Percentiles rank a stretch among this genome's conserved stretches.
phyloP scores from a whole-genome alignment of 2,113 vertebrate species.

The Pandion haliaetus region DNA sequence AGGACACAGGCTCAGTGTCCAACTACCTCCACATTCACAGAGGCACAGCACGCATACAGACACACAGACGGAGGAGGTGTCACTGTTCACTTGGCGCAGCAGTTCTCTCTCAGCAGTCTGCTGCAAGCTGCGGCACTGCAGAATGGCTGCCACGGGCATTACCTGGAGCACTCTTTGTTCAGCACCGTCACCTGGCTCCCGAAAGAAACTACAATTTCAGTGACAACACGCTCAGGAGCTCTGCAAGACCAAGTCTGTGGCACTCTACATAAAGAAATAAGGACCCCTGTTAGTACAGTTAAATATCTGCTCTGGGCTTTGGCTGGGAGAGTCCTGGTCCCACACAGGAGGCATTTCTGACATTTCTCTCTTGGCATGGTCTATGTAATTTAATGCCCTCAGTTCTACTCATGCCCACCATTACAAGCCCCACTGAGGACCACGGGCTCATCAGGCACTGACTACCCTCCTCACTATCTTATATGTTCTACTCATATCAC shows the following conservation, averaged over 20 bases:
- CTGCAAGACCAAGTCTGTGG: not conserved
- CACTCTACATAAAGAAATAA: not conserved
- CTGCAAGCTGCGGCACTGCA: not conserved
- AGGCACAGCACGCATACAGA: not conserved
- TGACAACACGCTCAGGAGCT: not conserved
- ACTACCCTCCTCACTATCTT: not conserved
- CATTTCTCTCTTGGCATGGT: not conserved
- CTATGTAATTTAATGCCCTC: not conserved
- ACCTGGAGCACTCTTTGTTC: not conserved
- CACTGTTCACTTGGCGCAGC: rapidly evolving
- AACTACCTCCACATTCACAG: rapidly evolving
- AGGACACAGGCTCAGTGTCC: not conserved
- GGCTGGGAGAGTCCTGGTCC: not conserved
- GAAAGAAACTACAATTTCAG: not conserved
- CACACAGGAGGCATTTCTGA: not conserved
- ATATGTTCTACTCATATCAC: not conserved
- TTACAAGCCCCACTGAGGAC: not conserved
- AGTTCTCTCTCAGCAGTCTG: not conserved
- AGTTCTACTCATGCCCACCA: not conserved
- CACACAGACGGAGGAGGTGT: not conserved
- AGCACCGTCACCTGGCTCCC: not conserved
- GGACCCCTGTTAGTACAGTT: not conserved
- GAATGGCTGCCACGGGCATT: not conserved
- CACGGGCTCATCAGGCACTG: not conserved
- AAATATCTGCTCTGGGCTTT: not conserved